Conservation (phyloP, 2,113 vertebrate species). For the Diphyllodes magnificus region DNA sequence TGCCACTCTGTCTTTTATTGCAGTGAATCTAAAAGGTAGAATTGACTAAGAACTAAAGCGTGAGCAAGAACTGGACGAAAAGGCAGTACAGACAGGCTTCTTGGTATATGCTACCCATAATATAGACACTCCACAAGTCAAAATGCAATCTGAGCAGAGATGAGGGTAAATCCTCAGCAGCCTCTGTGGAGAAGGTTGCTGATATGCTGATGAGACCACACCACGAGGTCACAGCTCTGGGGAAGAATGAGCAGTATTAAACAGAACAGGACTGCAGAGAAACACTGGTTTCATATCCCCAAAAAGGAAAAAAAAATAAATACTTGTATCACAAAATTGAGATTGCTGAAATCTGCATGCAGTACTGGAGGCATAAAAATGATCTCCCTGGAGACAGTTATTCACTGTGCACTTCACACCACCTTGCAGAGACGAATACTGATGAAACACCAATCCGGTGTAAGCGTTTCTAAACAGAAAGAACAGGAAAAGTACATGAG, state of each 20-base stretch:
- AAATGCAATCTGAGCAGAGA: background rate
- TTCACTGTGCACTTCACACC: background rate
- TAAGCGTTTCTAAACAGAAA: background rate
- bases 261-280: background rate
- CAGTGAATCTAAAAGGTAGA: background rate
- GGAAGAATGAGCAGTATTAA: background rate
- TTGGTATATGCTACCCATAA: background rate
- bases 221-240: fast-evolving
- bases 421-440: background rate
- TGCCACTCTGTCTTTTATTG: background rate
- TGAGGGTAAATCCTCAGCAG: background rate
- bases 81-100: background rate
- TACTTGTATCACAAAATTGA: background rate
- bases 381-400: background rate
- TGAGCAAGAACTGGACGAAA: background rate
- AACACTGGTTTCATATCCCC: background rate
- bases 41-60: background rate
- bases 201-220: background rate
- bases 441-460: fast-evolving
- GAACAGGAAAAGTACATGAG: background rate
- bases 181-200: background rate
- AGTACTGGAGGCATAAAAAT: background rate
- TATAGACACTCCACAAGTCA: fast-evolving
- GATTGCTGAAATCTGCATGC: background rate
- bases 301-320: background rate